These are phyloP conservation scores for Sialia sialis DNA, from an alignment of 2,113 vertebrate species.

Conservation along the genomic window DNA sequence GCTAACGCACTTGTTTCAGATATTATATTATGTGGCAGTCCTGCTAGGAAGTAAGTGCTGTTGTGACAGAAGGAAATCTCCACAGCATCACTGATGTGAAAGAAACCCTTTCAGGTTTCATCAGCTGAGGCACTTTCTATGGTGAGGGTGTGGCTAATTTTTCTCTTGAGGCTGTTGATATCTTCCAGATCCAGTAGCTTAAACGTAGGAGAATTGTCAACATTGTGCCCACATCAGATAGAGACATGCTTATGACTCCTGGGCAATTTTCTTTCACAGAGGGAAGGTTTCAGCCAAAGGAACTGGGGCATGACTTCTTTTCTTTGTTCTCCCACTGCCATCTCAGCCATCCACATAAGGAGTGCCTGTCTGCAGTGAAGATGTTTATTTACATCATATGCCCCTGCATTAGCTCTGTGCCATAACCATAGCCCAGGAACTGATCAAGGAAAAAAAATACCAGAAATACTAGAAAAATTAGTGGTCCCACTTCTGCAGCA, in stretches of 20 bases:
- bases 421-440: neutral
- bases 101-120: slow-evolving; percentile 3
- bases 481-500: neutral
- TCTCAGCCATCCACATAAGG: neutral
- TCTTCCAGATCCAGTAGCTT: neutral
- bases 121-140: neutral
- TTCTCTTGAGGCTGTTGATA: slow-evolving; percentile 6
- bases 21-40: neutral
- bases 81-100: slow-evolving; percentile 2
- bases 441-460: neutral
- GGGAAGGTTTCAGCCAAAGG: neutral
- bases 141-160: neutral
- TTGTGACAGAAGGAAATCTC: slow-evolving; percentile 47
- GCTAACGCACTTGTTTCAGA: slow-evolving; percentile 11
- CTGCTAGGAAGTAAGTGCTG: slow-evolving; percentile 7
- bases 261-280: neutral
- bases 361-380: neutral
- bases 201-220: neutral
- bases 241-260: neutral
- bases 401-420: neutral
- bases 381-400: neutral
- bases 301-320: slow-evolving; percentile 21
- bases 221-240: neutral
- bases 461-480: neutral
- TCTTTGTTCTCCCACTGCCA: neutral